These are phyloP conservation scores for Cactoblastis cactorum DNA, from an alignment of 2,888 invertebrate species.

Conservation along the genomic window DNA sequence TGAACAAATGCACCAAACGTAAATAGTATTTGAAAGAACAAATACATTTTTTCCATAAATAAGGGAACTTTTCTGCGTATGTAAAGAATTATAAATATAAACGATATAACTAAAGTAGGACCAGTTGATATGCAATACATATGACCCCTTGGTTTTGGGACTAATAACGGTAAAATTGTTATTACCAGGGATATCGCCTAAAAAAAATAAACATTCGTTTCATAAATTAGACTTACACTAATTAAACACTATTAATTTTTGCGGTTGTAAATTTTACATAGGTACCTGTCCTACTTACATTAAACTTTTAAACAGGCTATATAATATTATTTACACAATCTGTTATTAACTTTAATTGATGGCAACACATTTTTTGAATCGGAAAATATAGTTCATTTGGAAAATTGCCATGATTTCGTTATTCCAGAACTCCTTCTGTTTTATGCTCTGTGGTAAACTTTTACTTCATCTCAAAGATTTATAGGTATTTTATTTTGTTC, in stretches of 20 bases:
- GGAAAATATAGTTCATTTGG: too few relatives aligned
- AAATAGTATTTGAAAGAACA: slow-evolving; percentile 72
- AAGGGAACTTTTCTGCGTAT: slow-evolving; percentile 62
- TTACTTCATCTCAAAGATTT: too few relatives aligned
- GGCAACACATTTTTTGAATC: too few relatives aligned
- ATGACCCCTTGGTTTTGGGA: slow-evolving; percentile 61
- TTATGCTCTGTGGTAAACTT: too few relatives aligned
- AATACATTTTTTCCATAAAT: slow-evolving; percentile 74
- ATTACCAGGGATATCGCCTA: slow-evolving; percentile 59
- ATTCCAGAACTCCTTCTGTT: too few relatives aligned
- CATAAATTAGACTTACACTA: background rate
- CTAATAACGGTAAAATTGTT: slow-evolving; percentile 46
- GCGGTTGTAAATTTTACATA: background rate
- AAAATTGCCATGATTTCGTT: background rate
- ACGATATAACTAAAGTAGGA: slow-evolving; percentile 64
- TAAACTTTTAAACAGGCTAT: too few relatives aligned
- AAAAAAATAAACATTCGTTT: slow-evolving; percentile 28
- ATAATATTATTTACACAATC: too few relatives aligned
- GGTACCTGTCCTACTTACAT: too few relatives aligned
- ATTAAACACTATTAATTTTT: background rate
- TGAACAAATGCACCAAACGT: slow-evolving; percentile 71
- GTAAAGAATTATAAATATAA: slow-evolving; percentile 63
- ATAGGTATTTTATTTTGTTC: too few relatives aligned
- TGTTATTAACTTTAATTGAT: too few relatives aligned
- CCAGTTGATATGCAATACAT: slow-evolving; percentile 73